These are phyloP conservation scores for Hydrolagus affinis DNA, from an alignment of 2,113 vertebrate genomes.

Conservation along the genomic window DNA sequence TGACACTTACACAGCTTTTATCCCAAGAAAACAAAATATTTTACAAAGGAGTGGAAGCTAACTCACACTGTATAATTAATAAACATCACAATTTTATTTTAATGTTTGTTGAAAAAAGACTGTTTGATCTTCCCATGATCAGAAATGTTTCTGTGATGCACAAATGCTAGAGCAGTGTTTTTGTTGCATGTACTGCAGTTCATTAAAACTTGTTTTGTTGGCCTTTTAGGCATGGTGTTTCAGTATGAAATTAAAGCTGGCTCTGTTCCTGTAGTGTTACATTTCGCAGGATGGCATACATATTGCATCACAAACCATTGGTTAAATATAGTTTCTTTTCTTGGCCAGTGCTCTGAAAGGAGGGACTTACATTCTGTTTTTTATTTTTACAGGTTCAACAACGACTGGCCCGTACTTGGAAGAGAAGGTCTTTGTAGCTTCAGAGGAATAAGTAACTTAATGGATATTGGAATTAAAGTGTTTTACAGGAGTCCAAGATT, in stretches of 20 bases:
- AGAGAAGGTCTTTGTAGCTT: slow-evolving; percentile 38
- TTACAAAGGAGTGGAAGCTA: no score
- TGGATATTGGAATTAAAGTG: slow-evolving; percentile 32
- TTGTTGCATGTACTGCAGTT: neutral
- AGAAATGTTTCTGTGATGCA: neutral
- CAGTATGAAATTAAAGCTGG: neutral
- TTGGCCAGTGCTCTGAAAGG: neutral
- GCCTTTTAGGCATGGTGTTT: neutral
- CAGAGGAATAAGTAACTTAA: slow-evolving; percentile 34
- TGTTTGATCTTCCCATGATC: slow-evolving; percentile 4
- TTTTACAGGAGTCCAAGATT: neutral
- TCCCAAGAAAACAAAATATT: no score
- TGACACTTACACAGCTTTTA: no score
- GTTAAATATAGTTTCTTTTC: slow-evolving; percentile 5
- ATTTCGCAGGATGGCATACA: neutral
- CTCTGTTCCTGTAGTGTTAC: neutral
- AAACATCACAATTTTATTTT: neutral
- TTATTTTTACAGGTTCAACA: slow-evolving; percentile 44
- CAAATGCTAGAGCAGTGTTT: neutral
- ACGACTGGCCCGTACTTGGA: slow-evolving; percentile 41
- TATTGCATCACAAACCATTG: neutral
- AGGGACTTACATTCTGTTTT: neutral
- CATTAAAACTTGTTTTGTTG: slow-evolving; percentile 2
- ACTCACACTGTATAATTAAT: no score
- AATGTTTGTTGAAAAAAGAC: neutral